phyloP scores from a whole-genome alignment of 2,888 invertebrate genomes.

The Dryocosmus kuriphilus region DNA sequence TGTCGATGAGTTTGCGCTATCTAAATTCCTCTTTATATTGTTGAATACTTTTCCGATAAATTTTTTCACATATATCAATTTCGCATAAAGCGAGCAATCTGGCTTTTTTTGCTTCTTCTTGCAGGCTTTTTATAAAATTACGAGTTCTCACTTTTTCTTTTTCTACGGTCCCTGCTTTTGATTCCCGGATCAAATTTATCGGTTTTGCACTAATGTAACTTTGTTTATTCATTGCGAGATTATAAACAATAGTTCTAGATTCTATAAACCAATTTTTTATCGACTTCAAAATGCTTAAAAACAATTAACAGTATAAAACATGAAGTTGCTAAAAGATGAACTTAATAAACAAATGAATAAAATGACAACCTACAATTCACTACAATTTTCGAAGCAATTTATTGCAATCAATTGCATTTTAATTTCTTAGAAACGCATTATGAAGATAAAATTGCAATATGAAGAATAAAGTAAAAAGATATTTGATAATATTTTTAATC shows the following conservation, averaged over 20 bases:
- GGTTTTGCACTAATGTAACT: background rate
- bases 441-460: background rate
- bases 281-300: background rate
- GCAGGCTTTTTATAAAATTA: constrained; percentile 45
- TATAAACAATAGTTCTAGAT: background rate
- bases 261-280: background rate
- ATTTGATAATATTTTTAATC: background rate
- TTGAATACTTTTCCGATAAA: constrained; percentile 48
- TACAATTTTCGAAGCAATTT: background rate
- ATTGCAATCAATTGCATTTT: too few relatives aligned
- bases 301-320: background rate
- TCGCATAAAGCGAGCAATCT: constrained; percentile 48
- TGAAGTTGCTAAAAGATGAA: background rate
- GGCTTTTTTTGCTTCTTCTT: constrained; percentile 46
- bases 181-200: background rate
- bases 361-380: background rate
- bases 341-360: background rate
- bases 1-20: constrained; percentile 57
- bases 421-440: background rate
- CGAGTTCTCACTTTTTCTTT: constrained; percentile 29
- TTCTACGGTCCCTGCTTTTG: background rate
- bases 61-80: constrained; percentile 42
- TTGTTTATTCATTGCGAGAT: background rate
- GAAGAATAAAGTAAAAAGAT: background rate
- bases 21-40: constrained; percentile 57